Percentiles rank a stretch among this genome's conserved stretches.
These are phyloP conservation scores for Syndactyla subalaris DNA, from an alignment of 2,797 vertebrate species.

Conservation along the genomic window DNA sequence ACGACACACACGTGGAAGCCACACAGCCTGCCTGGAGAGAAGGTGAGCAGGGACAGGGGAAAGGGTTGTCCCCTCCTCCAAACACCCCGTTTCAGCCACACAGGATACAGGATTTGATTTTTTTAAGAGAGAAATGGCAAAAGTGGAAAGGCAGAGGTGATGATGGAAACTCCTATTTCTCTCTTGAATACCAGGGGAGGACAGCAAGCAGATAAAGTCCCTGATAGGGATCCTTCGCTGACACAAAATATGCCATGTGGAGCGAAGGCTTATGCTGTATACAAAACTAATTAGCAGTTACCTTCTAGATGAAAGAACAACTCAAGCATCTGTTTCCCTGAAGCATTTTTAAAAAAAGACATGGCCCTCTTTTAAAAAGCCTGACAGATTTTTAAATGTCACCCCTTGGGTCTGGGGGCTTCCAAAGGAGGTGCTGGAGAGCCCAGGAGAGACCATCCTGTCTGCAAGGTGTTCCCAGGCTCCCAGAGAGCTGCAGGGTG, in stretches of 20 bases:
- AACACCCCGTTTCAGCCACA: background rate
- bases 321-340: constrained; percentile 45
- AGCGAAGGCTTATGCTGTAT: constrained; percentile 2
- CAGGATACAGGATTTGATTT: background rate
- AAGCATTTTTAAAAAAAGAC: background rate
- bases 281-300: constrained; percentile 54
- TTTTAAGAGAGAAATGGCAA: background rate
- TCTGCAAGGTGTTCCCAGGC: background rate
- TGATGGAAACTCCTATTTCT: background rate
- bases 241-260: constrained; percentile 42
- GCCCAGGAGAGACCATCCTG: background rate
- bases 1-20: background rate
- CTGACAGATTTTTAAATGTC: background rate
- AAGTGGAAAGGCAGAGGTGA: background rate
- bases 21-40: background rate
- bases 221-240: background rate
- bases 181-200: background rate
- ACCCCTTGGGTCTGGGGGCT: background rate
- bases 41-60: background rate
- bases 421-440: background rate
- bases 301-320: constrained; percentile 42
- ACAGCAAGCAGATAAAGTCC: constrained; percentile 29
- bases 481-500: background rate
- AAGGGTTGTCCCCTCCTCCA: background rate
- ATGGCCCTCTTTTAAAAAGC: background rate